A percentile compares a stretch with the other conserved stretches of the same genome.
phyloP scores from a whole-genome alignment of 2,797 vertebrate genomes.

The Tapera naevia region DNA sequence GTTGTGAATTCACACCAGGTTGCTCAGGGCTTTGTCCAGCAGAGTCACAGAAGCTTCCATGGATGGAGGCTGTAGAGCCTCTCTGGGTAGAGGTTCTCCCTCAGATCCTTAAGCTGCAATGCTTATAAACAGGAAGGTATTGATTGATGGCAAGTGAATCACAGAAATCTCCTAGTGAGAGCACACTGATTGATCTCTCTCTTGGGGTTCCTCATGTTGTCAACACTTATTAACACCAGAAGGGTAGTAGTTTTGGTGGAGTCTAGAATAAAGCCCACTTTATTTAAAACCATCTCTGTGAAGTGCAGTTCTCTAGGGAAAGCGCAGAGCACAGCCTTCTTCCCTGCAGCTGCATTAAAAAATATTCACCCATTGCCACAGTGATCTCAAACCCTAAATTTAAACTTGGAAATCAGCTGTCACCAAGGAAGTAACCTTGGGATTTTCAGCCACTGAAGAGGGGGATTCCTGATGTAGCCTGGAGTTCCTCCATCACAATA shows the following conservation, averaged over 20 bases:
- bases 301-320: neutral
- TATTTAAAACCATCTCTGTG: neutral
- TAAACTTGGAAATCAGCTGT: slow-evolving; percentile 1
- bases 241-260: neutral
- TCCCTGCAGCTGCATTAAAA: neutral
- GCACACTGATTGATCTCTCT: fast-evolving
- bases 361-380: neutral
- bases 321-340: neutral
- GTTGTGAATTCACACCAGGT: neutral
- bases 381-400: neutral
- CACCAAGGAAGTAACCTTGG: neutral
- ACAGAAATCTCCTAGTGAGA: neutral
- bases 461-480: neutral
- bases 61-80: neutral
- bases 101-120: fast-evolving
- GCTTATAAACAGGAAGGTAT: neutral
- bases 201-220: neutral
- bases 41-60: neutral
- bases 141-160: fast-evolving
- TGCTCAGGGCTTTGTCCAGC: neutral
- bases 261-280: neutral
- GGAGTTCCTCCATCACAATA: neutral
- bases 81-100: neutral
- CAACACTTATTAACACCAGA: neutral
- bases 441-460: neutral